These are phyloP conservation scores for Muscina levida DNA, from an alignment of 2,888 invertebrate species.

Conservation along the genomic window DNA sequence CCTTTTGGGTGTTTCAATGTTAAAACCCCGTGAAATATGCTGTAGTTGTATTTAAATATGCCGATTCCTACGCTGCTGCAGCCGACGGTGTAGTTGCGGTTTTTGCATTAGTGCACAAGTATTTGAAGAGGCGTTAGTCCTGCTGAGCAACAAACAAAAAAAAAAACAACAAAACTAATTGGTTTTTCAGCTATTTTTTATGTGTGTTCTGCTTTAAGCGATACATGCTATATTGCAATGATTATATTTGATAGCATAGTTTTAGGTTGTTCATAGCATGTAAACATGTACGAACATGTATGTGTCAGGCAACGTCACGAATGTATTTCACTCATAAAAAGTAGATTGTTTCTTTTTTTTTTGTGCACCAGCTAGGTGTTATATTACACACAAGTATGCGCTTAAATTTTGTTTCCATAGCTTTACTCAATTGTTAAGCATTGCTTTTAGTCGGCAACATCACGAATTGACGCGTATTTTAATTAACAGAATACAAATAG, in stretches of 20 bases:
- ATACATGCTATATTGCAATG: conserved; percentile 23
- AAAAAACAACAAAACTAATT: conserved; percentile 65
- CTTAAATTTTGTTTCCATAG: conserved; percentile 20
- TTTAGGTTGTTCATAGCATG: conserved; percentile 11
- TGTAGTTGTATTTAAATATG: background rate
- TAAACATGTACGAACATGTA: background rate
- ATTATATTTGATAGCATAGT: conserved; percentile 44
- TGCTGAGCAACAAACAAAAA: conserved; percentile 40
- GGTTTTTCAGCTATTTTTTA: conserved; percentile 58
- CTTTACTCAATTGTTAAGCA: conserved; percentile 13
- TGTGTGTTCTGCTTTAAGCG: conserved; percentile 42
- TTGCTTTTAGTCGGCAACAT: background rate
- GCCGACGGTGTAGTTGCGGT: conserved; percentile 51
- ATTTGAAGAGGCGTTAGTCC: conserved; percentile 55
- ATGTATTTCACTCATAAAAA: background rate
- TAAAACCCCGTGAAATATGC: background rate
- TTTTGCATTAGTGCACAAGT: conserved; percentile 47
- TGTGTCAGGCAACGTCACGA: background rate
- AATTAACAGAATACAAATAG: conserved; percentile 42
- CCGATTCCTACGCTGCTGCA: conserved; percentile 26
- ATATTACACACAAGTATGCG: conserved; percentile 36
- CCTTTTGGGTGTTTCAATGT: conserved; percentile 19
- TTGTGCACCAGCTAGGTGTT: conserved; percentile 32
- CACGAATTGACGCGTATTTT: conserved; percentile 42
- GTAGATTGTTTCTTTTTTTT: background rate